Conservation (phyloP, 2,888 invertebrate genomes). For the Drosophila parthenogenetica region DNA sequence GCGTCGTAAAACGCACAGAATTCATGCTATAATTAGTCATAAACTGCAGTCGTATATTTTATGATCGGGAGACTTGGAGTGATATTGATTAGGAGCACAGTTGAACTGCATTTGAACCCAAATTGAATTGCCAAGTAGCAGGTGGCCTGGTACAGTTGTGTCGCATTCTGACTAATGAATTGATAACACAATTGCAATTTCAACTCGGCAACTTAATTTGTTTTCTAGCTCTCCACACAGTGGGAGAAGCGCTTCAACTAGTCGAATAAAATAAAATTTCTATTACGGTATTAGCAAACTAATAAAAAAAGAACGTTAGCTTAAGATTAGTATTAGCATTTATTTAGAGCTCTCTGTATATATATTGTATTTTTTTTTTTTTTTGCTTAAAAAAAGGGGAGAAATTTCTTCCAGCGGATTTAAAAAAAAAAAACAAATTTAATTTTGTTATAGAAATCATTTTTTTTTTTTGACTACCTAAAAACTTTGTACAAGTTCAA, state of each 20-base stretch:
- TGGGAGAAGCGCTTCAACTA: background rate
- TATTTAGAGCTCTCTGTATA: too few relatives aligned
- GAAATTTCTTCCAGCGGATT: too few relatives aligned
- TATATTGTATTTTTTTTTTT: too few relatives aligned
- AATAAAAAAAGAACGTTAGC: too few relatives aligned
- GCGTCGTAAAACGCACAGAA: background rate
- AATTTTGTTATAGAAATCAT: too few relatives aligned
- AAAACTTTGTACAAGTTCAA: too few relatives aligned
- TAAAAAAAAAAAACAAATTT: too few relatives aligned
- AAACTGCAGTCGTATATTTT: slow-evolving; percentile 15
- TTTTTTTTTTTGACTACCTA: too few relatives aligned
- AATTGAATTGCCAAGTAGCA: slow-evolving; percentile 5
- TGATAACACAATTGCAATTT: slow-evolving; percentile 32
- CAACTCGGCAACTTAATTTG: slow-evolving; percentile 1
- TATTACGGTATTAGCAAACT: too few relatives aligned
- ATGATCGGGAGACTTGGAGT: slow-evolving; percentile 5
- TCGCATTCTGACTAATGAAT: slow-evolving; percentile 43
- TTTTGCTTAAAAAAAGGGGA: too few relatives aligned
- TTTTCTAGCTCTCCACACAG: background rate
- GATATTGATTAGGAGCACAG: slow-evolving; percentile 25
- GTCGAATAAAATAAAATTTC: too few relatives aligned
- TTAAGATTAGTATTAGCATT: too few relatives aligned
- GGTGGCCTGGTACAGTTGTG: slow-evolving; percentile 32
- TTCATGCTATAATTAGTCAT: background rate
- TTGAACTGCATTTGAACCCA: background rate